Conservation (phyloP, 2,113 vertebrate species). For the Psophia crepitans region DNA sequence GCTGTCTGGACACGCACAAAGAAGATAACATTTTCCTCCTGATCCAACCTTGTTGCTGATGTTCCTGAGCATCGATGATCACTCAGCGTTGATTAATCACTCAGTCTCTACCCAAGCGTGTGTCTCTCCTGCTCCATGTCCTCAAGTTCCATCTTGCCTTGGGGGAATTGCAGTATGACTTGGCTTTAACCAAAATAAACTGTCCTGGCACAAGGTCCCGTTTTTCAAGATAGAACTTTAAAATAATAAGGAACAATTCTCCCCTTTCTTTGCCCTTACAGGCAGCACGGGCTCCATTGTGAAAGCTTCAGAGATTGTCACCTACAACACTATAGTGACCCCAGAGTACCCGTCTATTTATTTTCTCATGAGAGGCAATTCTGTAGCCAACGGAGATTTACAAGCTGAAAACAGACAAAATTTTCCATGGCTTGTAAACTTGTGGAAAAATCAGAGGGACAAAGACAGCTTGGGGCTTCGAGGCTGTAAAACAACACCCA, state of each 20-base stretch:
- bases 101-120: accelerated
- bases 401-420: conserved; percentile 23
- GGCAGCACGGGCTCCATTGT: neutral
- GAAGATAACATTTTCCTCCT: neutral
- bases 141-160: conserved; percentile 7
- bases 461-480: neutral
- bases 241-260: neutral
- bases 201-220: neutral
- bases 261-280: neutral
- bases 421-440: conserved; percentile 56
- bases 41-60: neutral
- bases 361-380: conserved; percentile 7
- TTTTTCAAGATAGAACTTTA: conserved; percentile 14
- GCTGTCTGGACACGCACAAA: neutral
- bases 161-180: neutral
- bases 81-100: neutral
- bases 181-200: conserved; percentile 60
- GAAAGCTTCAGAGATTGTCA: conserved; percentile 18
- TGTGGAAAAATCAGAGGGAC: conserved; percentile 21
- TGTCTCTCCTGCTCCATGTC: neutral
- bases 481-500: neutral
- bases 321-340: neutral
- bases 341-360: neutral
- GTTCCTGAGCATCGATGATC: neutral
- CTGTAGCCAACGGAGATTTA: neutral